phyloP scores from a whole-genome alignment of 2,888 invertebrate species.

The Andrena praecox region DNA sequence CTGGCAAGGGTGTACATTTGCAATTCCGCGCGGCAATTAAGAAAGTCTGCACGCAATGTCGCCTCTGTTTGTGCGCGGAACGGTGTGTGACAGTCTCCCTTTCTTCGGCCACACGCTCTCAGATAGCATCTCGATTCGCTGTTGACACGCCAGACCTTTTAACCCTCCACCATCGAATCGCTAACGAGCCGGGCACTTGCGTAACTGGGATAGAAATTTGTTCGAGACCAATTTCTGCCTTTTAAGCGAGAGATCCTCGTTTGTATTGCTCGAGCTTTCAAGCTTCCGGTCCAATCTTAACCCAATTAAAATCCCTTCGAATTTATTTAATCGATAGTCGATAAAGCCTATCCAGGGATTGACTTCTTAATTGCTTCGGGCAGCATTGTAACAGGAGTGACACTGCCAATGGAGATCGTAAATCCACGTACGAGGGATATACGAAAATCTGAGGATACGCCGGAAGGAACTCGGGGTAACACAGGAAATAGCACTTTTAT shows the following conservation, averaged over 20 bases:
- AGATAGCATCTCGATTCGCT: slow-evolving; percentile 77
- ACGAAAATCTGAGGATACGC: background rate
- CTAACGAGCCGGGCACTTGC: background rate
- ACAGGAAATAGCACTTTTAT: slow-evolving; percentile 20
- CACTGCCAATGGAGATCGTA: background rate
- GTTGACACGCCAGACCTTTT: slow-evolving; percentile 68
- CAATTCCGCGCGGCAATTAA: slow-evolving; percentile 75
- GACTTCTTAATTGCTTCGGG: background rate
- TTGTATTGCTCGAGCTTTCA: background rate
- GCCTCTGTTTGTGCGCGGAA: slow-evolving; percentile 38
- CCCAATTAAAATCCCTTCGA: no score
- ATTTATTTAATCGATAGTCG: background rate
- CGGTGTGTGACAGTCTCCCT: slow-evolving; percentile 32
- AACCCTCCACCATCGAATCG: slow-evolving; percentile 5
- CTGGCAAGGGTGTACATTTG: slow-evolving; percentile 64
- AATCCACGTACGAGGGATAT: background rate
- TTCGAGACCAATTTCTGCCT: no score
- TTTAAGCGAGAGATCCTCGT: no score
- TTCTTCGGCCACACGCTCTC: slow-evolving; percentile 70
- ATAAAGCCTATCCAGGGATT: background rate
- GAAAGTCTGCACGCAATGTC: slow-evolving; percentile 77
- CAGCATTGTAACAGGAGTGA: background rate
- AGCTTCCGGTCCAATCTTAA: no score
- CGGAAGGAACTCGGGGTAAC: slow-evolving; percentile 8
- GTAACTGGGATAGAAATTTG: background rate